phyloP scores from a whole-genome alignment of 2,888 invertebrate genomes.

The Hyposoter dolosus region DNA sequence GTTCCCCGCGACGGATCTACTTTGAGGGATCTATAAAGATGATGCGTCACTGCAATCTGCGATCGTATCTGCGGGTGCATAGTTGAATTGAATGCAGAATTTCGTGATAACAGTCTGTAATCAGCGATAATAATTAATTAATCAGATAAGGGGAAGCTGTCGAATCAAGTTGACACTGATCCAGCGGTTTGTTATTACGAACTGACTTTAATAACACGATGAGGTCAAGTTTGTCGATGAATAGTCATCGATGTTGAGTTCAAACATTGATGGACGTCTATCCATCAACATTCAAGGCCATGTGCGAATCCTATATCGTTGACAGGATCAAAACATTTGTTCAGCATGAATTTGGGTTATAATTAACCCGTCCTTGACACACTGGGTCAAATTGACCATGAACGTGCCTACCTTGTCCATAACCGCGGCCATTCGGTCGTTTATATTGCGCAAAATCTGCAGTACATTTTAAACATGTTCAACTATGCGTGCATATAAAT shows the following conservation, averaged over 20 bases:
- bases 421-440: background rate
- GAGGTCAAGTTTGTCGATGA: conserved; percentile 24
- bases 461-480: no score
- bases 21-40: background rate
- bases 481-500: background rate
- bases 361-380: background rate
- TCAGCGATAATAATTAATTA: conserved; percentile 40
- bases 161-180: conserved; percentile 35
- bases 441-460: no score
- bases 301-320: background rate
- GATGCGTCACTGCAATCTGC: background rate
- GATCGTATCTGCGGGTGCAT: background rate
- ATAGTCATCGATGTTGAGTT: conserved; percentile 25
- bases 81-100: background rate
- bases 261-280: conserved; percentile 18
- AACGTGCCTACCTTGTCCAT: no score
- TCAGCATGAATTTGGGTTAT: background rate
- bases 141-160: conserved; percentile 49
- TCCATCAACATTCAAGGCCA: conserved; percentile 2
- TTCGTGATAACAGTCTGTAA: conserved; percentile 26
- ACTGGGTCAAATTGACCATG: background rate
- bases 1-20: background rate
- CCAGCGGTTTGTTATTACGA: conserved; percentile 14
- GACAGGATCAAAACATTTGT: background rate
- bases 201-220: conserved; percentile 2